Percentiles rank a stretch among this genome's conserved stretches.
Evolutionary conservation across 2,888 invertebrate species (phyloP).

Genomic region (Erebia palarica): DNA sequence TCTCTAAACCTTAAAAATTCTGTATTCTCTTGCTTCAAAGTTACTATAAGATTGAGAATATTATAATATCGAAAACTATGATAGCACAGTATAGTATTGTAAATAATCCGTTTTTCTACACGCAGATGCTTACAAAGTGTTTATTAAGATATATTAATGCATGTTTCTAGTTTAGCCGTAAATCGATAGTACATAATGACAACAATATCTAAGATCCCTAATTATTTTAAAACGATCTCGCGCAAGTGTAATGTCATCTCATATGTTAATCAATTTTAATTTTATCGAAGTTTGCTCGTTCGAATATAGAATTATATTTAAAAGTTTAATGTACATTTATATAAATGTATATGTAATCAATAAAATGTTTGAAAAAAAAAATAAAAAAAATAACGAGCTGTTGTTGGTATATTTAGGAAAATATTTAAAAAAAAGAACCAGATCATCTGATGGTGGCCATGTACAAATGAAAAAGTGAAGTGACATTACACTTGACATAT

Average conservation of each 20-base stretch:
- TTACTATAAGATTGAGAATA: conserved; percentile 61
- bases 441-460: conserved; percentile 88
- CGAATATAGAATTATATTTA: conserved; percentile 81
- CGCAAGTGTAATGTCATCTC: conserved; percentile 65
- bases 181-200: conserved; percentile 78
- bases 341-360: conserved; percentile 67
- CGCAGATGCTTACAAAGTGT: conserved; percentile 70
- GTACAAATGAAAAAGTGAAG: conserved; percentile 83
- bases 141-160: conserved; percentile 60
- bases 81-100: conserved; percentile 65
- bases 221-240: conserved; percentile 58
- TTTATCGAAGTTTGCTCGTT: conserved; percentile 82
- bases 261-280: conserved; percentile 81
- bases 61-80: conserved; percentile 58
- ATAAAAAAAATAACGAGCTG: conserved; percentile 72
- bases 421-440: conserved; percentile 77
- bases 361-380: conserved; percentile 59
- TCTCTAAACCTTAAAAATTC: conserved; percentile 60
- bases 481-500: conserved; percentile 59
- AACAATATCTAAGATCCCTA: conserved; percentile 78
- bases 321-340: conserved; percentile 76
- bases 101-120: conserved; percentile 64
- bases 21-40: conserved; percentile 64
- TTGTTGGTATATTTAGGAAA: conserved; percentile 83
- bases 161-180: conserved; percentile 75